These are phyloP conservation scores for Pachycephala philippinensis DNA, from an alignment of 2,113 vertebrate genomes.

Conservation along the genomic window DNA sequence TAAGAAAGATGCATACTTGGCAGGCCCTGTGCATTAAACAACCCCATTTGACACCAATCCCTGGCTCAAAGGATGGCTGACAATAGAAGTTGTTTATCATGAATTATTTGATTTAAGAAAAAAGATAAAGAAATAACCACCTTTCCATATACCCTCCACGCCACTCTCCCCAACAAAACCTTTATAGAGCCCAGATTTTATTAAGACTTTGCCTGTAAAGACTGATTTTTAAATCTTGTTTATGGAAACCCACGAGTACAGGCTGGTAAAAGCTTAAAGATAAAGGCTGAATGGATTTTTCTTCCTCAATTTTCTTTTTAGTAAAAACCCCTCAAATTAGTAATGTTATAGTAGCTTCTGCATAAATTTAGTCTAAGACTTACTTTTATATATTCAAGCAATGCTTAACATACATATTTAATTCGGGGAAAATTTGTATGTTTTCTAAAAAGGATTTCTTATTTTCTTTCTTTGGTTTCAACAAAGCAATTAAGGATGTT, in stretches of 20 bases:
- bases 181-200: background rate
- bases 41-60: background rate
- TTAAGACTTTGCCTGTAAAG: background rate
- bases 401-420: background rate
- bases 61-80: background rate
- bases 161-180: background rate
- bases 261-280: background rate
- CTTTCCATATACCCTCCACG: background rate
- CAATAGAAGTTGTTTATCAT: background rate
- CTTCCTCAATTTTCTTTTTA: background rate
- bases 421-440: background rate
- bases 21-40: background rate
- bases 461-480: background rate
- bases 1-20: slow-evolving; percentile 31
- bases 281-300: background rate
- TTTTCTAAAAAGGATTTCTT: background rate
- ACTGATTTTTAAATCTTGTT: background rate
- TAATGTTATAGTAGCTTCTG: background rate
- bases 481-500: background rate
- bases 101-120: background rate
- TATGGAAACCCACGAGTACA: background rate
- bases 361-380: background rate
- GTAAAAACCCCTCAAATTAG: fast-evolving
- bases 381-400: background rate
- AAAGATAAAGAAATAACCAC: background rate